Percentiles rank a stretch among this genome's conserved stretches.
phyloP scores from a whole-genome alignment of 2,113 vertebrate genomes.

The Rhinopithecus roxellana region DNA sequence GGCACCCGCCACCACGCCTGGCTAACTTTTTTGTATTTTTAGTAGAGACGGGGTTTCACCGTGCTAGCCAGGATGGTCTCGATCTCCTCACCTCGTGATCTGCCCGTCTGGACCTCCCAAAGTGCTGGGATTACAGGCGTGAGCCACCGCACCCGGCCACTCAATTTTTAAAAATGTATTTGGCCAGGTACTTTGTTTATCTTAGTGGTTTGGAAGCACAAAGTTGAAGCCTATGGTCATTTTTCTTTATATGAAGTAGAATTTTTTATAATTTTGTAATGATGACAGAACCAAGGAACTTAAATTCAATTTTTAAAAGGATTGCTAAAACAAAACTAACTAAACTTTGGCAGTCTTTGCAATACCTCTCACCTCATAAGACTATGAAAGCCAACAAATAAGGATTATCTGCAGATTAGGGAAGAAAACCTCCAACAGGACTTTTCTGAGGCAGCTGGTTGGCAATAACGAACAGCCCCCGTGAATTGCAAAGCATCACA shows the following conservation, averaged over 20 bases:
- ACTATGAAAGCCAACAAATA: background rate
- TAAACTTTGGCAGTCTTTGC: background rate
- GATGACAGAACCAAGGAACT: background rate
- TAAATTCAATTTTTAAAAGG: conserved; percentile 31
- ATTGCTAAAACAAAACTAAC: background rate
- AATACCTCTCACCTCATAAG: background rate
- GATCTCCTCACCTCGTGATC: too few species aligned
- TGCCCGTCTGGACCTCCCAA: too few species aligned
- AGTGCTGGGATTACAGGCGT: too few species aligned
- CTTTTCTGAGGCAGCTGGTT: background rate
- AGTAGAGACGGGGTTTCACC: too few species aligned
- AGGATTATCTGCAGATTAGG: background rate
- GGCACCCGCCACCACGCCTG: too few species aligned
- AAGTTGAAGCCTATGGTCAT: background rate
- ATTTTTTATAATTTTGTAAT: conserved; percentile 33
- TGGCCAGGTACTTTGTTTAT: background rate
- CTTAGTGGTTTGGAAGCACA: background rate
- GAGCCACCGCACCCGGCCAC: too few species aligned
- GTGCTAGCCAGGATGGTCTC: too few species aligned
- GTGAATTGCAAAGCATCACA: background rate
- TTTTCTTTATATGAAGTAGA: conserved; percentile 6
- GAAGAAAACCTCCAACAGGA: background rate
- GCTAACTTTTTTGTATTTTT: too few species aligned
- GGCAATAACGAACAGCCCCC: background rate
- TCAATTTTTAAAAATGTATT: background rate